Conservation (phyloP, 1,140 invertebrate genomes). For the Antheraea pernyi region DNA sequence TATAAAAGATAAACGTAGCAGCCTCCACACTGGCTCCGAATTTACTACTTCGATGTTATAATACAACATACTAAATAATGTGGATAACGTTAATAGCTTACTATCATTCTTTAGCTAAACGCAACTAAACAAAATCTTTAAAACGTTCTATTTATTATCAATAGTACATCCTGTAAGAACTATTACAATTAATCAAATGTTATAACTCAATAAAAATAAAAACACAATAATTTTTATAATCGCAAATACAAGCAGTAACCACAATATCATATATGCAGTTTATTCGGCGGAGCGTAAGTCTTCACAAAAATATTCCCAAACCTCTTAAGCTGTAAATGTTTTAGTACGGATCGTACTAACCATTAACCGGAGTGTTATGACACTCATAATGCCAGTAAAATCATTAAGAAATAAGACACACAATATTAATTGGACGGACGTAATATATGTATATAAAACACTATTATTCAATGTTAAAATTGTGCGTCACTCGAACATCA, state of each 20-base stretch:
- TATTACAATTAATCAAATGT: not conserved
- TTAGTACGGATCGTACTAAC: conserved; percentile 9
- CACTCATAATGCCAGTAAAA: not conserved
- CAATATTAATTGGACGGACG: conserved; percentile 54
- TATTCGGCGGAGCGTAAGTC: conserved; percentile 12
- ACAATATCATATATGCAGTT: not conserved
- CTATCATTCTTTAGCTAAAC: not conserved
- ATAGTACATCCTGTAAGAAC: too few relatives aligned
- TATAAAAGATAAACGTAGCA: not conserved
- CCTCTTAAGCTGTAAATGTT: not conserved
- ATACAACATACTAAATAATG: not conserved
- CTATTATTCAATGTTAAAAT: conserved; percentile 46
- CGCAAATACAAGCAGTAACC: not conserved
- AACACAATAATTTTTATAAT: not conserved
- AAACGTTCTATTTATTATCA: too few relatives aligned
- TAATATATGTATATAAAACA: conserved; percentile 43
- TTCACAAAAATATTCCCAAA: not conserved
- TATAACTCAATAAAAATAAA: not conserved
- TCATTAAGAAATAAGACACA: conserved; percentile 20
- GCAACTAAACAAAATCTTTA: not conserved
- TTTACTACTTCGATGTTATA: conserved; percentile 8
- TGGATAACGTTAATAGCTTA: not conserved
- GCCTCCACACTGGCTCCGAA: conserved; percentile 16
- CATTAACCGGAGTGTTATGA: conserved; percentile 11
- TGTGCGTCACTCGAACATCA: conserved; percentile 44